phyloP scores from a whole-genome alignment of 2,797 vertebrate genomes.

The Thaleichthys pacificus region DNA sequence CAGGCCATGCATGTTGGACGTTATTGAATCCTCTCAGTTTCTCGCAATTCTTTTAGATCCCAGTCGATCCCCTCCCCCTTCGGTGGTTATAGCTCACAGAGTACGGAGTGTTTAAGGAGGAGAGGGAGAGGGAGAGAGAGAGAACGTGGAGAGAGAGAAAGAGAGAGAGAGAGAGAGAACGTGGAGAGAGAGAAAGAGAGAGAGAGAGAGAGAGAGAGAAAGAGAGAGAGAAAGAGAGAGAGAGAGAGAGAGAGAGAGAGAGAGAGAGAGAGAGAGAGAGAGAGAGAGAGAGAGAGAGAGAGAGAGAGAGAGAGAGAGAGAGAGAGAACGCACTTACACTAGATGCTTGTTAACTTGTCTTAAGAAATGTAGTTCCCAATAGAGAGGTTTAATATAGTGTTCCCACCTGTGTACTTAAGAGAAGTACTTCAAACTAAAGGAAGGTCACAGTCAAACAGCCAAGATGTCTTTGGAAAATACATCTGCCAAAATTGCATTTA shows the following conservation, averaged over 20 bases:
- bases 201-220: too few relatives aligned
- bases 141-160: too few relatives aligned
- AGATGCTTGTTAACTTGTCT: constrained; percentile 31
- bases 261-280: too few relatives aligned
- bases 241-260: too few relatives aligned
- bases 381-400: constrained; percentile 15
- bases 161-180: too few relatives aligned
- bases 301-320: too few relatives aligned
- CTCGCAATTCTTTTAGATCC: constrained; percentile 53
- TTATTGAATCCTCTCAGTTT: constrained; percentile 53
- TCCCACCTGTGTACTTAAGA: not conserved
- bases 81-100: constrained; percentile 27
- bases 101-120: constrained; percentile 11
- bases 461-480: not conserved
- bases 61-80: constrained; percentile 50
- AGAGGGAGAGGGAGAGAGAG: too few relatives aligned
- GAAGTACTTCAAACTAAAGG: not conserved
- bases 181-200: too few relatives aligned
- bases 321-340: constrained; percentile 3
- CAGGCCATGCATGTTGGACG: constrained; percentile 60
- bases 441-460: not conserved
- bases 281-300: too few relatives aligned
- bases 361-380: constrained; percentile 42
- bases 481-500: not conserved
- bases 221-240: too few relatives aligned